phyloP scores from a whole-genome alignment of 2,797 vertebrate species.

The Nannoperca obscura region DNA sequence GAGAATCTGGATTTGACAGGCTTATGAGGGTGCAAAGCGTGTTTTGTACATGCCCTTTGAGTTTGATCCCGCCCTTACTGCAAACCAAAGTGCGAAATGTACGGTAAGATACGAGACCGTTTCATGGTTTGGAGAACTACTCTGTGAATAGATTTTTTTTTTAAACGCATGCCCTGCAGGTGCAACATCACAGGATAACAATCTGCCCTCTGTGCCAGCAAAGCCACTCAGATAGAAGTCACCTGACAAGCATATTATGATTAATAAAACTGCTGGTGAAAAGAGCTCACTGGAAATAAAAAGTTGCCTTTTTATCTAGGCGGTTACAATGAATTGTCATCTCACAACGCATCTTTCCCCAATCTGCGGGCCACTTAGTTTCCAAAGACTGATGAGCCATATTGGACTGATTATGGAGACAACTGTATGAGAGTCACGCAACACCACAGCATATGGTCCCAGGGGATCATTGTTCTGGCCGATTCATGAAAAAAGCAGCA shows the following conservation, averaged over 20 bases:
- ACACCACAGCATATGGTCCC: conserved; percentile 45
- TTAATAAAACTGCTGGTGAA: conserved; percentile 52
- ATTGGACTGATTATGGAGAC: conserved; percentile 73
- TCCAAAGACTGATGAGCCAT: conserved; percentile 63
- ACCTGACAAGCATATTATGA: conserved; percentile 55
- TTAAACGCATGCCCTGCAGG: conserved; percentile 43
- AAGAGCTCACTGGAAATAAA: conserved; percentile 43
- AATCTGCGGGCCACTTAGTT: conserved; percentile 43
- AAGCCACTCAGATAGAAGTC: conserved; percentile 45
- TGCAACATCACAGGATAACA: conserved; percentile 62
- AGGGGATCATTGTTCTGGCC: conserved; percentile 47
- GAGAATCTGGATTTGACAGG: conserved; percentile 77
- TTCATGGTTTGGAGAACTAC: conserved; percentile 30
- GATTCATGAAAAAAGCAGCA: conserved; percentile 42
- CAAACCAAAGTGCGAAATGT: conserved; percentile 44
- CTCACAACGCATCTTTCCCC: conserved; percentile 39
- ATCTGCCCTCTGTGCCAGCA: conserved; percentile 38
- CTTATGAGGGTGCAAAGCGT: conserved; percentile 75
- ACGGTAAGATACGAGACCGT: background rate
- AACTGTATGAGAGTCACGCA: conserved; percentile 74
- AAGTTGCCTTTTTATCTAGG: conserved; percentile 52
- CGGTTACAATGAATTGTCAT: conserved; percentile 65
- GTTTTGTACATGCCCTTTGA: conserved; percentile 63
- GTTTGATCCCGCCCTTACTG: conserved; percentile 56
- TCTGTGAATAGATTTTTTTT: conserved; percentile 26